Evolutionary conservation across 2,888 invertebrate genomes (phyloP).

Genomic region (Drosophila paranaensis): DNA sequence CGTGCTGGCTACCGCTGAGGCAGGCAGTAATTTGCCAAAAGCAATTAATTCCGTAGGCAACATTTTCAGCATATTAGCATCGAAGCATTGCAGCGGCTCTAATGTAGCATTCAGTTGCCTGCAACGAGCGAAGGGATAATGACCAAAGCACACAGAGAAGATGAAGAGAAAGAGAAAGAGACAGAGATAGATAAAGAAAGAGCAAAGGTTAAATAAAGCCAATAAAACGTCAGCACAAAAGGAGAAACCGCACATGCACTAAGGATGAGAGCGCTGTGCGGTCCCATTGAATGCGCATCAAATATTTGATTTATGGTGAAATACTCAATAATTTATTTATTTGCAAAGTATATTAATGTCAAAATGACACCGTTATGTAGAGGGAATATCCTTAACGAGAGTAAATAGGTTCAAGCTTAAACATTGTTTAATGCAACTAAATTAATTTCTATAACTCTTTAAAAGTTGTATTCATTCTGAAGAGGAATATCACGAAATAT

Average conservation of each 20-base stretch:
- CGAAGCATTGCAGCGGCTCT: slow-evolving; percentile 82
- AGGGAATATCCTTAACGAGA: not conserved
- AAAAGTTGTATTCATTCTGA: no score
- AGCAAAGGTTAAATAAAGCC: slow-evolving; percentile 7
- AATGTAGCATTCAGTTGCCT: slow-evolving; percentile 85
- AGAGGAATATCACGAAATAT: no score
- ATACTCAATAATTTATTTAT: not conserved
- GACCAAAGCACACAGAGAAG: no score
- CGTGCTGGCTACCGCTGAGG: slow-evolving; percentile 40
- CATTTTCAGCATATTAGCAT: slow-evolving; percentile 84
- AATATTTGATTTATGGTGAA: not conserved
- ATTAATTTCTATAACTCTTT: no score
- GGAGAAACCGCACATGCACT: not conserved
- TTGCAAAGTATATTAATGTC: not conserved
- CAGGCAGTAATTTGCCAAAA: slow-evolving; percentile 84
- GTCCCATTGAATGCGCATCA: slow-evolving; percentile 5
- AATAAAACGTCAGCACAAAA: slow-evolving; percentile 42
- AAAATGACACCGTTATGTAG: not conserved
- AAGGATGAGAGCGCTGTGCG: not conserved
- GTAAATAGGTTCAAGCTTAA: no score
- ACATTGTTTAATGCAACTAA: no score
- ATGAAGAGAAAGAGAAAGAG: not conserved
- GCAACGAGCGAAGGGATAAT: slow-evolving; percentile 1
- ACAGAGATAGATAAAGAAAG: not conserved
- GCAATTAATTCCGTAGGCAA: slow-evolving; percentile 84